Conservation (phyloP, 2,797 vertebrate genomes). For the Aldrovandia affinis region DNA sequence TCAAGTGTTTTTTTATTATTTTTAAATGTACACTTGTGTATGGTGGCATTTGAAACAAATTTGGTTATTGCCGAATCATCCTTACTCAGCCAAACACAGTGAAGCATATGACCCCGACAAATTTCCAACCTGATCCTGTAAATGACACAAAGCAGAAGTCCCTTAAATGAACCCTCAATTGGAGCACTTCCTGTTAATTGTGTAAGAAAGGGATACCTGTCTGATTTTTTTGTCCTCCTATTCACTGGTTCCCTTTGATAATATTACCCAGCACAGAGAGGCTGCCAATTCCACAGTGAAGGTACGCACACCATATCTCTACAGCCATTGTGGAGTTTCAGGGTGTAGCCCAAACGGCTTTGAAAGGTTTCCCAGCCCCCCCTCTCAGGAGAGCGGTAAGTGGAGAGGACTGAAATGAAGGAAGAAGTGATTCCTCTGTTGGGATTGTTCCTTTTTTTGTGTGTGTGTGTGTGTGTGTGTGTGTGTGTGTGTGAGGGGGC, state of each 20-base stretch:
- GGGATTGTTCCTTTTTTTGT: background rate
- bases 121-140: background rate
- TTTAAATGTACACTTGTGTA: background rate
- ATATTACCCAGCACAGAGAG: conserved; percentile 38
- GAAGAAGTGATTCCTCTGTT: background rate
- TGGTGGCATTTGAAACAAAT: background rate
- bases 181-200: background rate
- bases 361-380: conserved; percentile 6
- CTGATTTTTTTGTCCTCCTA: conserved; percentile 48
- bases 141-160: background rate
- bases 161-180: background rate
- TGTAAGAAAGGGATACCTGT: conserved; percentile 8
- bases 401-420: background rate
- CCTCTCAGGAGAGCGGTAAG: background rate
- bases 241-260: conserved; percentile 49
- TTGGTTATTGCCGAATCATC: background rate
- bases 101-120: background rate
- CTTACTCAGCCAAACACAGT: background rate
- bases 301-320: background rate
- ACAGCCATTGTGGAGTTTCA: background rate
- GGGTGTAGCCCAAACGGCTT: conserved; percentile 18
- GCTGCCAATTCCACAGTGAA: conserved; percentile 61
- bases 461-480: too few species aligned
- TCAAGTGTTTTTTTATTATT: background rate
- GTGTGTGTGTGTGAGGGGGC: background rate